Base-by-base conservation (phyloP, 2,797 vertebrate genomes). In the Rhinella marina region DNA sequence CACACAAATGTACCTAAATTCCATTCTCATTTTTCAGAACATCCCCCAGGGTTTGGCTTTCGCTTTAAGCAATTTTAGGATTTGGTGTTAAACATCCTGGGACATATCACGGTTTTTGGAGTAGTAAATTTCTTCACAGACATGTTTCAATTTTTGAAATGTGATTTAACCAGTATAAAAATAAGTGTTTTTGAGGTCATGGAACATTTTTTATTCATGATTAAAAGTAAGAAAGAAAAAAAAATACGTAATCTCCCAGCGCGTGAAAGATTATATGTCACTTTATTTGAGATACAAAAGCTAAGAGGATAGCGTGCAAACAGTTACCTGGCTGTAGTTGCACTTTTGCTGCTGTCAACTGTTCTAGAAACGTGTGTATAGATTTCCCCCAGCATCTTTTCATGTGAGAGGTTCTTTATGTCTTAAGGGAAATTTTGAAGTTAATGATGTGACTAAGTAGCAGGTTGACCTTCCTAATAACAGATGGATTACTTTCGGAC, bases 361-460 rank as follows among this genome's bases (percentile, higher is more conserved):
- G 90, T 54, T 61, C 83, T 72, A 89, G 84, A 91, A 91, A 92
- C 86, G 68, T 92, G 91, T 83, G 81, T 88, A 88, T 27, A 7
- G 86, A 92, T 93, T 92, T 88, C 91, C 91, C 91, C 87, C 92
- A 90, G 83, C 87, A 91, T 87, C 85, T 91, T 91, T 94, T 94
- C 89, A 92, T 92, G 92, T 94, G 93, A 93, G 88, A 93, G 92
- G 91, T 91, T 83, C 92, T 93, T 94, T 91, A 92, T 93, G 90
- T 90, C 88, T 91, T 88, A 84, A 83, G 87, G 92, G 91, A 91
- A 93, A 92, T 92, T 90, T 89, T 81, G 68, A 86, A 90, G 86
- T 82, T 86, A 92, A 91, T 84, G 84, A 90, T 25, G 89, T 92
- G 90, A 91, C 23, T 90, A 92, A 94, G 90, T 90, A 84, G 84